These are phyloP conservation scores for Cyanoliseus patagonus DNA, from an alignment of 2,113 vertebrate genomes.

Conservation along the genomic window DNA sequence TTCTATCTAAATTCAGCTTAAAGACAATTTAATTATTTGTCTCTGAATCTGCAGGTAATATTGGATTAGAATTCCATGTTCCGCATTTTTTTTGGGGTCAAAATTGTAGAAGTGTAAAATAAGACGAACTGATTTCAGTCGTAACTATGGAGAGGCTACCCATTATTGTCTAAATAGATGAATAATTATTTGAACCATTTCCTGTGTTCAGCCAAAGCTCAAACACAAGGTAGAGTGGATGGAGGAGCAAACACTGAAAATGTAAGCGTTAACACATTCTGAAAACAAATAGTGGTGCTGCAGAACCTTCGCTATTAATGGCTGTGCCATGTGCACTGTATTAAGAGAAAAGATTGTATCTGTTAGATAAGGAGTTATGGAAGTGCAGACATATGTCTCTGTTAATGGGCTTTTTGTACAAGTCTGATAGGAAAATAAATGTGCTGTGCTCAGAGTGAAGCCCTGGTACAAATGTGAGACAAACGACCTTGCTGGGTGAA, in stretches of 20 bases:
- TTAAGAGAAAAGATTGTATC: conserved; percentile 38
- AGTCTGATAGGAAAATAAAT: conserved; percentile 8
- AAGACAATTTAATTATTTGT: conserved; percentile 37
- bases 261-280: conserved; percentile 20
- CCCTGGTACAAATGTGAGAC: accelerated
- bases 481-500: background rate
- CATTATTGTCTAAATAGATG: background rate
- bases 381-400: conserved; percentile 20
- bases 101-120: background rate
- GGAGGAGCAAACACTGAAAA: conserved; percentile 41
- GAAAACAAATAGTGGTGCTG: conserved; percentile 51
- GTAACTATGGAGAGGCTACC: background rate
- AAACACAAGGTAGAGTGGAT: background rate
- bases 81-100: background rate
- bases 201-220: background rate
- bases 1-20: conserved; percentile 34
- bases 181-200: conserved; percentile 41
- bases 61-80: background rate
- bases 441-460: background rate
- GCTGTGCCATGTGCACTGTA: conserved; percentile 1
- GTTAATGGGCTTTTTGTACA: conserved; percentile 1
- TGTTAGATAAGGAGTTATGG: conserved; percentile 48
- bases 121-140: background rate
- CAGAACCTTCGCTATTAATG: conserved; percentile 26
- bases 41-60: background rate